A percentile compares a stretch with the other conserved stretches of the same genome.
These are phyloP conservation scores for Tragelaphus imberbis DNA, from an alignment of 2,113 vertebrate species.

Conservation along the genomic window DNA sequence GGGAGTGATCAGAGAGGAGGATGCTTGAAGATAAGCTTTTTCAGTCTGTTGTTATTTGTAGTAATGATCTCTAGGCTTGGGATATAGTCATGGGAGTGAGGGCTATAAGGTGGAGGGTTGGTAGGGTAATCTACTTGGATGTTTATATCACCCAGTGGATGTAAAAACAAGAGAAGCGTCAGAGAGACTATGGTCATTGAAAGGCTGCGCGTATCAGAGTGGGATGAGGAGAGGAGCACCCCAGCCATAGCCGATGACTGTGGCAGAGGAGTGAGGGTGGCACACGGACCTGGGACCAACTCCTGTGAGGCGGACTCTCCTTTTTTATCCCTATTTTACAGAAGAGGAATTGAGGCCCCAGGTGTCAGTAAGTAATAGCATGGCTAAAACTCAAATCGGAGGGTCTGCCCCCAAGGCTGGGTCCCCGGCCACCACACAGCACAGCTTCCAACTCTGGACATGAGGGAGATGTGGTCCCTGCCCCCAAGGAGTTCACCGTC, in stretches of 20 bases:
- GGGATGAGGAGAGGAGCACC: too few species aligned
- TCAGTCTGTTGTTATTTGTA: neutral
- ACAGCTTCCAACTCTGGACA: neutral
- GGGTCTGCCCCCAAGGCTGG: neutral
- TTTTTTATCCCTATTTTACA: neutral
- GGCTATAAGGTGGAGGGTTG: too few species aligned
- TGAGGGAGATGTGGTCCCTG: neutral
- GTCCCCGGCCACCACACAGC: neutral
- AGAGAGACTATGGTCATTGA: neutral
- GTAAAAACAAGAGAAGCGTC: neutral
- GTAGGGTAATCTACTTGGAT: neutral
- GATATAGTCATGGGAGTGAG: neutral
- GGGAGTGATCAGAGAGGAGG: neutral
- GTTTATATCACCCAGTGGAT: neutral
- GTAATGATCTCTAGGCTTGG: neutral
- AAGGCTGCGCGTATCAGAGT: neutral
- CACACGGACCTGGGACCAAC: neutral
- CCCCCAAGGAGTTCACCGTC: neutral
- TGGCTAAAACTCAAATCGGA: neutral
- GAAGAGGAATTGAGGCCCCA: neutral
- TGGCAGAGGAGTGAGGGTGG: fast-evolving
- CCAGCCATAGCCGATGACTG: neutral
- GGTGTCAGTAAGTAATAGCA: neutral
- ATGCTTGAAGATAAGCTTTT: neutral
- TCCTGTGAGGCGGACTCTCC: neutral